Evolutionary conservation across 2,888 invertebrate species (phyloP).

Genomic region (Mycalesis mineus): DNA sequence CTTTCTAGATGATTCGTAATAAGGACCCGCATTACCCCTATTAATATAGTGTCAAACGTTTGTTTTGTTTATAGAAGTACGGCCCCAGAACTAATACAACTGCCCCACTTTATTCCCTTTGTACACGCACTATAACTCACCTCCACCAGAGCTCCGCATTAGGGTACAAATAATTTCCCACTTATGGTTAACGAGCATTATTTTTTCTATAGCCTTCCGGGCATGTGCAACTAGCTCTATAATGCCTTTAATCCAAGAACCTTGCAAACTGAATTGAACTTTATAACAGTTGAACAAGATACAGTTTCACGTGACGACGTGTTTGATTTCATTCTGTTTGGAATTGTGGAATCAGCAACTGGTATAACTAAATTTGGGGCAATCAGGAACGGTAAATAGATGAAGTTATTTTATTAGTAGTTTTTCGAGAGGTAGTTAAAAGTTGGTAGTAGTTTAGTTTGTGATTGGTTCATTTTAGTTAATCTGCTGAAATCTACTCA

Average conservation of each 20-base stretch:
- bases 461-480: not conserved
- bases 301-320: not conserved
- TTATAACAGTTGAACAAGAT: not conserved
- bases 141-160: not conserved
- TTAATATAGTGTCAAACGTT: too few species aligned
- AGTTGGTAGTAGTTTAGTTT: not conserved
- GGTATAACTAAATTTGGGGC: constrained; percentile 5
- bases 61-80: too few species aligned
- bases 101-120: not conserved
- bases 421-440: constrained; percentile 6
- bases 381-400: constrained; percentile 5
- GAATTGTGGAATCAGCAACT: not conserved
- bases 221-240: not conserved
- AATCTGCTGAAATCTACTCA: not conserved
- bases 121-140: not conserved
- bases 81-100: not conserved
- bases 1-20: too few species aligned
- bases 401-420: constrained; percentile 9
- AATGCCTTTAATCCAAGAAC: not conserved
- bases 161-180: constrained; percentile 3
- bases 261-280: not conserved
- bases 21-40: too few species aligned
- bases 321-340: not conserved
- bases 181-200: constrained; percentile 4
- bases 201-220: constrained; percentile 3